phyloP scores from a whole-genome alignment of 1,140 invertebrate genomes.

The Drosophila chauvacae region DNA sequence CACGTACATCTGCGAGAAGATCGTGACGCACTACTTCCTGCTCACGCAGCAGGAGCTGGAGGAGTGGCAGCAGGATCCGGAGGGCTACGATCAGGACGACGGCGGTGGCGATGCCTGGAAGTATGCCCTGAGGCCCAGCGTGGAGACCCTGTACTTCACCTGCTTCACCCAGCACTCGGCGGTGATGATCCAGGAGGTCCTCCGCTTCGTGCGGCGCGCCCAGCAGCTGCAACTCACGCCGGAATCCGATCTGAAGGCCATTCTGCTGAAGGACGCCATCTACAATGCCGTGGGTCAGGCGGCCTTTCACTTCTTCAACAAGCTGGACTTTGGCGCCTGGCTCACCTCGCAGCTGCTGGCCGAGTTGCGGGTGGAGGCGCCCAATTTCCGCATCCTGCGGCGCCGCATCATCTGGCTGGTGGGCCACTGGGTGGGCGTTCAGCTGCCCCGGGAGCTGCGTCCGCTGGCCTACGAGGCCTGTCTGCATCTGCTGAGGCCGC shows the following conservation, averaged over 20 bases:
- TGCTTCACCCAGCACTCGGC: conserved; percentile 92
- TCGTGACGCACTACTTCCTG: conserved; percentile 95
- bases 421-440: conserved; percentile 93
- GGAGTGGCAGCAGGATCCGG: conserved; percentile 95
- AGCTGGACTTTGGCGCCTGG: conserved; percentile 97
- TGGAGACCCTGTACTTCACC: conserved; percentile 93
- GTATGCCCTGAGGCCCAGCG: conserved; percentile 94
- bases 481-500: conserved; percentile 88
- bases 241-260: conserved; percentile 89
- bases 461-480: conserved; percentile 93
- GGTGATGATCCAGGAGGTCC: conserved; percentile 89
- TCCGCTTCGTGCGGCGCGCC: conserved; percentile 89
- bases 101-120: conserved; percentile 96
- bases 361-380: conserved; percentile 92
- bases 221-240: conserved; percentile 87
- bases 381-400: conserved; percentile 95
- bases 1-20: conserved; percentile 91
- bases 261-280: conserved; percentile 96
- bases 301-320: conserved; percentile 96
- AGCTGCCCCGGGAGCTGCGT: conserved; percentile 91
- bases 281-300: conserved; percentile 96
- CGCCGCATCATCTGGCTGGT: conserved; percentile 95
- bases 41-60: conserved; percentile 93
- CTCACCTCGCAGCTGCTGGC: conserved; percentile 92
- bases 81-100: conserved; percentile 94